Evolutionary conservation across 2,113 vertebrate species (phyloP).

Genomic region (Notarius quadriscutis): DNA sequence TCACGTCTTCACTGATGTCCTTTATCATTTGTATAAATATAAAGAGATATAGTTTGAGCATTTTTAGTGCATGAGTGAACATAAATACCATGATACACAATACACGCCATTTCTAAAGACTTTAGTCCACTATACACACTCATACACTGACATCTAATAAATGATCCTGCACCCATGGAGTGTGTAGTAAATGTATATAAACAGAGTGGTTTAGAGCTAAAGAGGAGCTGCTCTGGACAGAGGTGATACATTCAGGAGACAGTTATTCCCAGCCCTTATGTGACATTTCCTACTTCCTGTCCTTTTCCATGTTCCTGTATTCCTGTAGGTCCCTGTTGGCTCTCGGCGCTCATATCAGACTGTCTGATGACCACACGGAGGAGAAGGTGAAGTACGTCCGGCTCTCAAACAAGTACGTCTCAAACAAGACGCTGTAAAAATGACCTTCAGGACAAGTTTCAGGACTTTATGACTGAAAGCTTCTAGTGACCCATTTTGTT

Average conservation of each 20-base stretch:
- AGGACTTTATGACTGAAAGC: neutral
- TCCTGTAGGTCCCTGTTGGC: constrained; percentile 83
- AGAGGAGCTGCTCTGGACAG: neutral
- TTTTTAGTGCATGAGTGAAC: too few relatives aligned
- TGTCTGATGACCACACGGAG: constrained; percentile 82
- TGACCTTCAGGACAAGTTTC: neutral
- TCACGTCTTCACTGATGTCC: too few relatives aligned
- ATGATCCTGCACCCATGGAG: too few relatives aligned
- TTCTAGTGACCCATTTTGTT: too few relatives aligned
- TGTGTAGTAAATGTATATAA: too few relatives aligned
- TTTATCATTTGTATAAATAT: too few relatives aligned
- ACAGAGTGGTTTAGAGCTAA: too few relatives aligned
- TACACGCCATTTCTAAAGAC: too few relatives aligned
- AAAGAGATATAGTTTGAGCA: too few relatives aligned
- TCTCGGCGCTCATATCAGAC: constrained; percentile 84
- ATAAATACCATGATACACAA: too few relatives aligned
- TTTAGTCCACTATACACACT: too few relatives aligned
- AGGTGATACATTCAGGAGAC: neutral
- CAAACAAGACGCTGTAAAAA: neutral
- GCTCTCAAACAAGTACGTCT: constrained; percentile 81
- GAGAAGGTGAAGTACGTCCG: constrained; percentile 83
- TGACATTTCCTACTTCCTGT: neutral
- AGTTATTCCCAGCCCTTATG: neutral
- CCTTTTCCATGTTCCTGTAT: neutral
- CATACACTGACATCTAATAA: too few relatives aligned